Percentiles rank a stretch among this genome's conserved stretches.
phyloP scores from a whole-genome alignment of 2,113 vertebrate species.

The Cygnus buccinator region DNA sequence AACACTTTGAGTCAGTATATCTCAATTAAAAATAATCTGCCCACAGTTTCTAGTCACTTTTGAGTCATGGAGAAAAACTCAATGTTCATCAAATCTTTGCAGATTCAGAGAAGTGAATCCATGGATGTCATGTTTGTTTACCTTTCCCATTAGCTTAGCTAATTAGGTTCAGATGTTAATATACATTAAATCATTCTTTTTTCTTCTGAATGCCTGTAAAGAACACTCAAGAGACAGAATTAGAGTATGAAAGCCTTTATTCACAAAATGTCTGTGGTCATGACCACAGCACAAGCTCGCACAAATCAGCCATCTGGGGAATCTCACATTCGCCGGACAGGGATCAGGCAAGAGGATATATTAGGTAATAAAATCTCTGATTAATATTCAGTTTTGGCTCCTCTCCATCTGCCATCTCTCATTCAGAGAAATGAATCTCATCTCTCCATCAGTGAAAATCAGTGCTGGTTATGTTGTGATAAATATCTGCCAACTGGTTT shows the following conservation, averaged over 20 bases:
- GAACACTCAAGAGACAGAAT: background rate
- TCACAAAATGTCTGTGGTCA: background rate
- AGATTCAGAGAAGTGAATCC: background rate
- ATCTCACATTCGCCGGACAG: background rate
- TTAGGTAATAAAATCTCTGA: slow-evolving; percentile 18
- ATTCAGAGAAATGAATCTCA: too few relatives aligned
- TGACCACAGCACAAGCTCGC: background rate
- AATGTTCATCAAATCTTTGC: background rate
- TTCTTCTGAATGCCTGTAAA: background rate
- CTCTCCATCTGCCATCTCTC: background rate
- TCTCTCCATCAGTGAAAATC: background rate
- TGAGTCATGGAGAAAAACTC: background rate
- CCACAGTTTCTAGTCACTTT: background rate
- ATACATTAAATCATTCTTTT: slow-evolving; percentile 3
- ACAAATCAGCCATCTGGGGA: background rate
- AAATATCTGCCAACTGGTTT: background rate
- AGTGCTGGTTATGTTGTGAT: background rate
- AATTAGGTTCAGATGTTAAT: slow-evolving; percentile 36
- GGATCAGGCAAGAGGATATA: background rate
- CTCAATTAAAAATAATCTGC: background rate
- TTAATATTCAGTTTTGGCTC: background rate
- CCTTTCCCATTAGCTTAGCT: slow-evolving; percentile 5
- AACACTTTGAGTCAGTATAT: background rate
- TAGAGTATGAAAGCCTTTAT: slow-evolving; percentile 17
- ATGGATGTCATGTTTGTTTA: background rate